phyloP scores from a whole-genome alignment of 2,888 invertebrate genomes.

The Tenthredo notha region DNA sequence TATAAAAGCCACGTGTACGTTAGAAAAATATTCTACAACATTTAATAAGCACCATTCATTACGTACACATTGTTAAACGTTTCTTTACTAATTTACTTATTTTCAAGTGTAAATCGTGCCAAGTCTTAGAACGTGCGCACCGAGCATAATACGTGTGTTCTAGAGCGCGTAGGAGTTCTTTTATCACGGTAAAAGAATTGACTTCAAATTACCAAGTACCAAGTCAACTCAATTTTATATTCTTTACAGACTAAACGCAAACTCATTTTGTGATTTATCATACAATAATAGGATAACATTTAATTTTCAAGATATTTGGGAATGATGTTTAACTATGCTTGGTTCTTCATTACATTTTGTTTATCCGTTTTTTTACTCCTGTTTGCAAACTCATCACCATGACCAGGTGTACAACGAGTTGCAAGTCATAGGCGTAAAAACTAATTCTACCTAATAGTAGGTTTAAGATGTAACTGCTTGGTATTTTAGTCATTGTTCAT shows the following conservation, averaged over 20 bases:
- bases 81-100: slow-evolving; percentile 20
- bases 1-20: slow-evolving; percentile 1
- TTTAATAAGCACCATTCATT: not conserved
- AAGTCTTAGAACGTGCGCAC: slow-evolving; percentile 63
- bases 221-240: not conserved
- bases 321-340: too few relatives aligned
- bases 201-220: slow-evolving; percentile 4
- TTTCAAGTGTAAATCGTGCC: slow-evolving; percentile 50
- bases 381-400: slow-evolving; percentile 5
- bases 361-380: slow-evolving; percentile 11
- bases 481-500: slow-evolving; percentile 25
- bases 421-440: slow-evolving; percentile 35
- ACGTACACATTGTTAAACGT: slow-evolving; percentile 13
- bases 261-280: not conserved
- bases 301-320: not conserved
- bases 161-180: slow-evolving; percentile 73
- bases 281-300: not conserved
- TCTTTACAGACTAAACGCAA: not conserved
- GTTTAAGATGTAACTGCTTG: not conserved
- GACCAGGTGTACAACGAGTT: slow-evolving; percentile 10
- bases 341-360: too few relatives aligned
- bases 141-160: slow-evolving; percentile 75
- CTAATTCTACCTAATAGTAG: not conserved
- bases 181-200: slow-evolving; percentile 64
- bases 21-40: slow-evolving; percentile 16